Conservation (phyloP, 2,113 vertebrate species). For the Microcebus lehilahytsara region DNA sequence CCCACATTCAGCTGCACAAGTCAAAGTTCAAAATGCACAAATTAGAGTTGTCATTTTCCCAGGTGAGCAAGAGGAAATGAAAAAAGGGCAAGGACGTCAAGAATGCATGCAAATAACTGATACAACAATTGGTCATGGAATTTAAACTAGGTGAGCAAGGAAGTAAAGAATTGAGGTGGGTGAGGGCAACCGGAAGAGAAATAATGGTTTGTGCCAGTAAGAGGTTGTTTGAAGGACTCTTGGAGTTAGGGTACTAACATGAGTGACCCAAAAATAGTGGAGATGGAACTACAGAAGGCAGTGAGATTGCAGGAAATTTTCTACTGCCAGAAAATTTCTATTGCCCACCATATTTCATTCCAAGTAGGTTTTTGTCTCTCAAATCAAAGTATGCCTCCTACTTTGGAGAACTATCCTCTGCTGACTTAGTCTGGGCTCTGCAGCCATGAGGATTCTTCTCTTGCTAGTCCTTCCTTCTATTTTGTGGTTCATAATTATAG, state of each 20-base stretch:
- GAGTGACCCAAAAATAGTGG: background rate
- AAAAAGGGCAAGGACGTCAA: background rate
- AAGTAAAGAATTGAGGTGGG: background rate
- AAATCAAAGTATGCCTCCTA: background rate
- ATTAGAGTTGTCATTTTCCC: background rate
- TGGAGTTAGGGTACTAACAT: background rate
- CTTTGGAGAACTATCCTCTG: background rate
- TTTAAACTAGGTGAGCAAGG: background rate
- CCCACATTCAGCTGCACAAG: background rate
- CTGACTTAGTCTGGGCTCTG: background rate
- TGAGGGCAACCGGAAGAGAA: background rate
- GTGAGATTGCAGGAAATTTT: background rate
- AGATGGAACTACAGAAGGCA: background rate
- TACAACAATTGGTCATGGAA: background rate
- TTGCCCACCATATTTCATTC: background rate
- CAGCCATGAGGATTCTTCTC: background rate
- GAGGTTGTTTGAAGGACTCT: background rate
- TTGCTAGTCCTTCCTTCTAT: background rate
- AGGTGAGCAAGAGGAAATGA: conserved; percentile 49
- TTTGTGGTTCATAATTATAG: background rate
- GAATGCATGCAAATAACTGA: background rate
- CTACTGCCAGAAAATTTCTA: background rate
- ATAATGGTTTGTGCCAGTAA: background rate
- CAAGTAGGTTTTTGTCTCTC: background rate
- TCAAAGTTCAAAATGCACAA: background rate